These are phyloP conservation scores for Anisognathus igniventris DNA, from an alignment of 2,797 vertebrate genomes.

Conservation along the genomic window DNA sequence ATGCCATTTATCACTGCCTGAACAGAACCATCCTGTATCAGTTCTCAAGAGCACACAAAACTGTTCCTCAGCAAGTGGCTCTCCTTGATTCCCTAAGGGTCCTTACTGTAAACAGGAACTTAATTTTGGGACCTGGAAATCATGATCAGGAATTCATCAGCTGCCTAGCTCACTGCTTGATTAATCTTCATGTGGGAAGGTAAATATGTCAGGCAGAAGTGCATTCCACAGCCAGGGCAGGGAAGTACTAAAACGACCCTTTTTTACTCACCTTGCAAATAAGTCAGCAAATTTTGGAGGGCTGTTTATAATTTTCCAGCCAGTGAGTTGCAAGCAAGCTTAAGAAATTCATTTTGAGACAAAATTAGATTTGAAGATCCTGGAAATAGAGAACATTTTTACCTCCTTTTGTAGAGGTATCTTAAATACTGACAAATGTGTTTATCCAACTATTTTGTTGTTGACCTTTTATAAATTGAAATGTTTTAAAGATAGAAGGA, in stretches of 20 bases:
- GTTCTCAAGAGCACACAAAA: slow-evolving; percentile 95
- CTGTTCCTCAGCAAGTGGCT: slow-evolving; percentile 94
- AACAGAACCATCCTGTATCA: slow-evolving; percentile 97
- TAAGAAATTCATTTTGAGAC: background rate
- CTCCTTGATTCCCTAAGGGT: slow-evolving; percentile 92
- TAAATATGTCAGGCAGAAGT: slow-evolving; percentile 58
- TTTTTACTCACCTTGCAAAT: background rate
- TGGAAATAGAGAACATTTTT: background rate
- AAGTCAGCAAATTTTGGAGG: background rate
- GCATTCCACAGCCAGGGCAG: background rate
- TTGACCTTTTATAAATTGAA: background rate
- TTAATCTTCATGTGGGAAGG: slow-evolving; percentile 93
- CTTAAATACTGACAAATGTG: background rate
- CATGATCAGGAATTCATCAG: slow-evolving; percentile 98
- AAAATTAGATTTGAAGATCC: background rate
- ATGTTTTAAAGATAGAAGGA: background rate
- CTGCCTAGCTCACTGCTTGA: slow-evolving; percentile 94
- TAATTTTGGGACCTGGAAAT: slow-evolving; percentile 94
- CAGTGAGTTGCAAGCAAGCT: background rate
- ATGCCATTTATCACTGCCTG: slow-evolving; percentile 95
- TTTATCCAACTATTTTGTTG: background rate
- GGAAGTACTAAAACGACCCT: background rate
- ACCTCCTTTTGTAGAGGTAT: background rate
- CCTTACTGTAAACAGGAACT: slow-evolving; percentile 93
- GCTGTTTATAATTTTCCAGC: background rate